These are phyloP conservation scores for Xestobium rufovillosum DNA, from an alignment of 2,888 invertebrate genomes.

Conservation along the genomic window DNA sequence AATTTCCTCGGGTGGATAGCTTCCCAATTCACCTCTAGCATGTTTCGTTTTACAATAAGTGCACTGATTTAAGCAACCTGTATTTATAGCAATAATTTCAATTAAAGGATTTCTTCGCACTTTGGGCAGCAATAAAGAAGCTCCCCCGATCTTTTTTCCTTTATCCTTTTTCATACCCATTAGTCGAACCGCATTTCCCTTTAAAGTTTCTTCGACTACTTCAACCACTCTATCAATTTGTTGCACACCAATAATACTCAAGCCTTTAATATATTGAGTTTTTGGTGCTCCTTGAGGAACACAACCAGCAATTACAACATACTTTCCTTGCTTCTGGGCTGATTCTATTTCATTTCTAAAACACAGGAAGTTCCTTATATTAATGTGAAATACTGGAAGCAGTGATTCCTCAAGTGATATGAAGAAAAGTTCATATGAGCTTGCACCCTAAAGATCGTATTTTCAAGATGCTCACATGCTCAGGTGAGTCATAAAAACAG, in stretches of 20 bases:
- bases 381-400: slow-evolving; percentile 3
- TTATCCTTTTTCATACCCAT: slow-evolving; percentile 74
- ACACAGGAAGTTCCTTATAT: slow-evolving; percentile 16
- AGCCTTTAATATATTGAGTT: slow-evolving; percentile 58
- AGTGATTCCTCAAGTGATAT: too few relatives aligned
- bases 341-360: slow-evolving; percentile 74
- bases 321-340: slow-evolving; percentile 66
- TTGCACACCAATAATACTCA: slow-evolving; percentile 96
- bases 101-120: slow-evolving; percentile 91
- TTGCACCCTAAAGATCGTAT: too few relatives aligned
- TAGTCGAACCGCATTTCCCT: slow-evolving; percentile 54
- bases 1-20: slow-evolving; percentile 85
- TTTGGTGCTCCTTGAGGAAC: slow-evolving; percentile 91
- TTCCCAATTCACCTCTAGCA: slow-evolving; percentile 93
- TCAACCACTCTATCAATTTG: slow-evolving; percentile 97
- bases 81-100: slow-evolving; percentile 95
- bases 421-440: too few relatives aligned
- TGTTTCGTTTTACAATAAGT: slow-evolving; percentile 99
- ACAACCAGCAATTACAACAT: slow-evolving; percentile 94
- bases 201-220: slow-evolving; percentile 95
- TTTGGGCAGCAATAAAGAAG: slow-evolving; percentile 82
- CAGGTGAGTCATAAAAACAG: neutral
- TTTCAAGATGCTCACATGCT: too few relatives aligned
- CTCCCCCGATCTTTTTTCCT: slow-evolving; percentile 79
- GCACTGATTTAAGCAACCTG: slow-evolving; percentile 95